Evolutionary conservation across 2,888 invertebrate species (phyloP).

Genomic region (Chaetogeoica ovagalla): DNA sequence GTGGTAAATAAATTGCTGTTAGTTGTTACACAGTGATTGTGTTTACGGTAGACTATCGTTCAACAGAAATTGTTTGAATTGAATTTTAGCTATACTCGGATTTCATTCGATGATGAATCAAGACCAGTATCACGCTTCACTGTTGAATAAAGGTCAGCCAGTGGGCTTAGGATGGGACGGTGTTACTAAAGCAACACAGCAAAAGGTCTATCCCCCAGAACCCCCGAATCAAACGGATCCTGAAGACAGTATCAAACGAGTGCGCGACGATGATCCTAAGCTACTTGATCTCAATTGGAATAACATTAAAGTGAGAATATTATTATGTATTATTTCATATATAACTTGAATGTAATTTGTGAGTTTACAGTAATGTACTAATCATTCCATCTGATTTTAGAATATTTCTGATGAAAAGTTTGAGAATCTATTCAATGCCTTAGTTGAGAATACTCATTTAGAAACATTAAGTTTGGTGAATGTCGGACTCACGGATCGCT

Average conservation of each 20-base stretch:
- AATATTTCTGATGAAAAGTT: slow-evolving; percentile 96
- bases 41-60: neutral
- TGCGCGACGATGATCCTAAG: slow-evolving; percentile 84
- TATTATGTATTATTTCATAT: neutral
- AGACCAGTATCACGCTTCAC: slow-evolving; percentile 97
- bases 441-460: slow-evolving; percentile 87
- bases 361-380: neutral
- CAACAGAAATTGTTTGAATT: neutral
- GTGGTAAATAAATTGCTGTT: no score
- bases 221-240: slow-evolving; percentile 97
- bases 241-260: slow-evolving; percentile 86
- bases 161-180: slow-evolving; percentile 91
- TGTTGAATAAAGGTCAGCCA: slow-evolving; percentile 88
- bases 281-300: slow-evolving; percentile 96
- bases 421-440: slow-evolving; percentile 81
- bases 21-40: neutral
- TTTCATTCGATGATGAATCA: slow-evolving; percentile 99
- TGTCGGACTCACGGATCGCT: slow-evolving; percentile 88
- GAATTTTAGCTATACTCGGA: slow-evolving; percentile 85
- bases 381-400: slow-evolving; percentile 63
- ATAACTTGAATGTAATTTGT: neutral
- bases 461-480: slow-evolving; percentile 91
- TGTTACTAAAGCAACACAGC: slow-evolving; percentile 90
- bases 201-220: slow-evolving; percentile 88
- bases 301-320: slow-evolving; percentile 92